These are phyloP conservation scores for Psammodynastes pulverulentus DNA, from an alignment of 2,113 vertebrate genomes.

Conservation along the genomic window DNA sequence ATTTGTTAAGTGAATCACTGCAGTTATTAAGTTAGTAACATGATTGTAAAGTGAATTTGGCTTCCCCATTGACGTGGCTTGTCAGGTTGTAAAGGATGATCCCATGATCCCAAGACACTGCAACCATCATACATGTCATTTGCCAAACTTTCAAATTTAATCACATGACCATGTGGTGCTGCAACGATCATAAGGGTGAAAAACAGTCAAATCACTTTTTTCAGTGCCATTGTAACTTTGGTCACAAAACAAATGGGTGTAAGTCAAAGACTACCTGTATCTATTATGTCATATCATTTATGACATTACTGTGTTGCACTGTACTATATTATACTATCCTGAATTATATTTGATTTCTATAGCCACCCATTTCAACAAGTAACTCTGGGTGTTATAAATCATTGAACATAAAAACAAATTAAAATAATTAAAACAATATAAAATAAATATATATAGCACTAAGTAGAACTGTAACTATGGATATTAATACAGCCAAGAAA, in stretches of 20 bases:
- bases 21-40: background rate
- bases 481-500: background rate
- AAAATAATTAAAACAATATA: background rate
- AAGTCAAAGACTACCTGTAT: background rate
- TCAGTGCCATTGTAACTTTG: background rate
- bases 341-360: background rate
- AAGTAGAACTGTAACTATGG: background rate
- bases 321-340: background rate
- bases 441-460: too few relatives aligned
- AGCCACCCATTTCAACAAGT: too few relatives aligned
- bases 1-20: background rate
- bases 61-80: background rate
- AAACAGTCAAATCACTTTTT: background rate
- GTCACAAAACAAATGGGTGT: background rate
- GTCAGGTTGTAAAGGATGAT: background rate
- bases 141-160: background rate
- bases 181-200: background rate
- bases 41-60: background rate
- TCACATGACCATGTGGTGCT: background rate
- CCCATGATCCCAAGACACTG: background rate
- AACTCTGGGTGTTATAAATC: background rate
- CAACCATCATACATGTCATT: background rate
- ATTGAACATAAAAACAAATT: background rate
- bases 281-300: background rate
- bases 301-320: background rate